Evolutionary conservation across 2,888 invertebrate genomes (phyloP).

Genomic region (Harmothoe impar): DNA sequence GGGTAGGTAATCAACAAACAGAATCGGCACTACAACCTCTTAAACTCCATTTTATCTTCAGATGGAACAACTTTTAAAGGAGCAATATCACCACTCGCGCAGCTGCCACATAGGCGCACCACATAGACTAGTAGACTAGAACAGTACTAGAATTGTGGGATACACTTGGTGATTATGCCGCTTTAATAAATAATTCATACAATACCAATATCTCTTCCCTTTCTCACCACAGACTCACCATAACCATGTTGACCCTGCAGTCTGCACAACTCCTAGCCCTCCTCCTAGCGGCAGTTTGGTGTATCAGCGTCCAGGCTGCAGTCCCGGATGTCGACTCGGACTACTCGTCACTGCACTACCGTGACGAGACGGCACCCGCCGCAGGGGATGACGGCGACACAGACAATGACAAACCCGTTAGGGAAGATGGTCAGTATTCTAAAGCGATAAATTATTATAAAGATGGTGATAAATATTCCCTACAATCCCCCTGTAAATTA

Average conservation of each 20-base stretch:
- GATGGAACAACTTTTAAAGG: no score
- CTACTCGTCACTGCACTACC: slow-evolving; percentile 44
- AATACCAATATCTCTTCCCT: neutral
- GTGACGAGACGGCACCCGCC: slow-evolving; percentile 37
- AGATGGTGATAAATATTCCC: neutral
- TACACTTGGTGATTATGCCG: no score
- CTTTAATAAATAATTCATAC: no score
- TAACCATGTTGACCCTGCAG: slow-evolving; percentile 31
- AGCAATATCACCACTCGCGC: no score
- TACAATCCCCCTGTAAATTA: neutral
- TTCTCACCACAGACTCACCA: neutral
- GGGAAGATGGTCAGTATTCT: slow-evolving; percentile 55
- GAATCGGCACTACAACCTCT: no score
- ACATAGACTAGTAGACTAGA: no score
- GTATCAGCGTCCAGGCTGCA: neutral
- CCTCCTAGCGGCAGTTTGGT: slow-evolving; percentile 17
- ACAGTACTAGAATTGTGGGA: no score
- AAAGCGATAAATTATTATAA: neutral
- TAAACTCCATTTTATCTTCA: no score
- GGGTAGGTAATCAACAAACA: no score
- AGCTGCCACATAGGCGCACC: no score
- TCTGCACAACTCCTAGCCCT: neutral
- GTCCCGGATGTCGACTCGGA: neutral
- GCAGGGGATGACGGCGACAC: neutral
- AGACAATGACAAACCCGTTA: slow-evolving; percentile 36